These are phyloP conservation scores for Agapornis canus DNA, from an alignment of 2,797 vertebrate genomes.

Conservation along the genomic window DNA sequence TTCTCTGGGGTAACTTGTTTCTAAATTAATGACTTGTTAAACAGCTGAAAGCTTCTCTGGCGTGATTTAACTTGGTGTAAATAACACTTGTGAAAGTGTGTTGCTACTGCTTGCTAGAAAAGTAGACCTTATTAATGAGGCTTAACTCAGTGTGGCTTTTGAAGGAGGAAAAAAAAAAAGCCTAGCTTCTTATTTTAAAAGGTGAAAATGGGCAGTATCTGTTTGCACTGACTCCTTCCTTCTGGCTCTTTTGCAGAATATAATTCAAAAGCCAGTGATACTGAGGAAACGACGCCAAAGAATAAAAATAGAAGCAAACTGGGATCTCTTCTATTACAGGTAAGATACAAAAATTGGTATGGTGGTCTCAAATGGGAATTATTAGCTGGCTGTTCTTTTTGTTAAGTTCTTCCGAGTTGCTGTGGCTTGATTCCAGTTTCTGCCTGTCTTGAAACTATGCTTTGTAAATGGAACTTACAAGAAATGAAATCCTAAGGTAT, in stretches of 20 bases:
- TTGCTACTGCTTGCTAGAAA: not conserved
- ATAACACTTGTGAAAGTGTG: constrained; percentile 27
- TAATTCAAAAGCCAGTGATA: constrained; percentile 97
- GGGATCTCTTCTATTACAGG: constrained; percentile 99
- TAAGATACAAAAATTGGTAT: constrained; percentile 51
- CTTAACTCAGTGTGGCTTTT: not conserved
- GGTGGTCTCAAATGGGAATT: not conserved
- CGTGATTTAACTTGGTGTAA: constrained; percentile 6
- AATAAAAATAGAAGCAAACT: constrained; percentile 98
- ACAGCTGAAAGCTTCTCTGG: constrained; percentile 41
- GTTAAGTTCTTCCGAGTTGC: not conserved
- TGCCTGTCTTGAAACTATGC: not conserved
- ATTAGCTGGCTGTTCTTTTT: not conserved
- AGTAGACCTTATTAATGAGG: not conserved
- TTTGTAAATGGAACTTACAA: not conserved
- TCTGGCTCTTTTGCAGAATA: constrained; percentile 80
- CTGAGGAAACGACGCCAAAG: constrained; percentile 95
- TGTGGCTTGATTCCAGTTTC: not conserved
- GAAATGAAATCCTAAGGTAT: not conserved
- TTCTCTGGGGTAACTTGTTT: not conserved
- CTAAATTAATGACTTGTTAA: not conserved
- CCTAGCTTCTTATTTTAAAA: not conserved
- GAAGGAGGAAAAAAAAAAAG: not conserved
- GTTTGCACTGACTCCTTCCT: not conserved
- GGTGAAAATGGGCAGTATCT: not conserved